Evolutionary conservation across 2,113 vertebrate genomes (phyloP).

Genomic region (Scartelaos histophorus): DNA sequence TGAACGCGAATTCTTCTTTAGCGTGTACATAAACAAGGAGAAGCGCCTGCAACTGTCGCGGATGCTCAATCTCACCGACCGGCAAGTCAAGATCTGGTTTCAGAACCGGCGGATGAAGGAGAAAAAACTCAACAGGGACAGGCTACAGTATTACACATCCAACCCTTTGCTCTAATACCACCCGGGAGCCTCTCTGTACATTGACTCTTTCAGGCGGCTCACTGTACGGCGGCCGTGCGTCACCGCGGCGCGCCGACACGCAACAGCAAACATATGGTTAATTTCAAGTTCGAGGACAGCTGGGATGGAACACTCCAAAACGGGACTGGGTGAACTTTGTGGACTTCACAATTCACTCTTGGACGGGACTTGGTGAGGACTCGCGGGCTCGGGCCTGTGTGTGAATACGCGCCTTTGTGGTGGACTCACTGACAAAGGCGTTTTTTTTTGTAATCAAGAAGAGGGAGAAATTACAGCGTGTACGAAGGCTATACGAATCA

Average conservation of each 20-base stretch:
- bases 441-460: slow-evolving; percentile 67
- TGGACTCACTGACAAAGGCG: slow-evolving; percentile 35
- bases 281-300: slow-evolving; percentile 77
- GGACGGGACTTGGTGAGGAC: slow-evolving; percentile 21
- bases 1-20: slow-evolving; percentile 98
- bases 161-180: slow-evolving; percentile 89
- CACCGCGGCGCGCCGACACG: slow-evolving; percentile 50
- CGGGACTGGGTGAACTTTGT: slow-evolving; percentile 42
- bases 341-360: slow-evolving; percentile 33
- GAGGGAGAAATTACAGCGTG: slow-evolving; percentile 15
- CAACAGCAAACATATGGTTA: slow-evolving; percentile 50
- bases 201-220: slow-evolving; percentile 41
- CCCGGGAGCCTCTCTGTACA: slow-evolving; percentile 6
- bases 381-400: slow-evolving; percentile 27
- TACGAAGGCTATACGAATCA: slow-evolving; percentile 38
- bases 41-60: slow-evolving; percentile 95
- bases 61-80: slow-evolving; percentile 97
- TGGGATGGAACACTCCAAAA: slow-evolving; percentile 35
- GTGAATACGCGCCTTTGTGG: slow-evolving; percentile 33
- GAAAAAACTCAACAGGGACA: slow-evolving; percentile 98
- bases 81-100: slow-evolving; percentile 99
- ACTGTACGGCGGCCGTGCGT: slow-evolving; percentile 41
- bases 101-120: slow-evolving; percentile 99
- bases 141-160: slow-evolving; percentile 95
- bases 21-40: slow-evolving; percentile 98